Evolutionary conservation across 2,888 invertebrate genomes (phyloP), one percentile per base, ranked within the genome.

Genomic region (Argyresthia albistria): DNA sequence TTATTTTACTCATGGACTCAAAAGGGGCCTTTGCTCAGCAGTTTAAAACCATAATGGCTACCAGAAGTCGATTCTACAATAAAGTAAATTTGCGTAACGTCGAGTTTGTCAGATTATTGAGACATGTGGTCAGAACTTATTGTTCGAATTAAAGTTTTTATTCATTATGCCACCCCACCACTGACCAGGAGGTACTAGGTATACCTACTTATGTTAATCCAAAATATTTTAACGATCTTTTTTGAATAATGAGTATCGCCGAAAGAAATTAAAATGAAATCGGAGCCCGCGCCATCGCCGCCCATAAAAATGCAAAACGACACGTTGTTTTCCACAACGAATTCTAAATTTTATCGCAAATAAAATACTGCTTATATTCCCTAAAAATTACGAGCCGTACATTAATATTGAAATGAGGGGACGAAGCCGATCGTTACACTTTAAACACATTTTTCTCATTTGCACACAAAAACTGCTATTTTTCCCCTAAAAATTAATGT

Each of bases 401-500:
- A 81, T 78, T 74, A 66, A 74, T 79, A 84, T 82, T 80, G 67
- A 80, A 83, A 81, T 80, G 67, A 82, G 76, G 82, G 82, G 80
- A 48, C 37, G 37, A 77, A 69, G 68, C 57, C 58, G 60, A 67
- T 65, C 70, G 82, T 69, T 82, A 77, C 76, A 83, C 68, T 86
- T 84, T 83, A 84, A 84, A 80, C 82, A 80, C 76, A 75, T 80
- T 82, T 82, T 75, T 75, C 72, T 74, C 73, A 55, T 56, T 79
- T 73, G 70, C 63, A 66, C 61, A 64, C 76, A 78, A 86, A 84
- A 86, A 82, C 73, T 71, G 59, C 68, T 63, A 68, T 73, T 79
- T 25, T 80, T 73, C 77, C 83, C 86, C 82, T 78, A 83, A 87
- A 87, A 86, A 80, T 78, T 76, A 73, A 84, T 81, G 79, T 80